Percentiles rank a stretch among this genome's conserved stretches.
Conservation (phyloP, 2,888 invertebrate species). For the Cantharis rustica region DNA sequence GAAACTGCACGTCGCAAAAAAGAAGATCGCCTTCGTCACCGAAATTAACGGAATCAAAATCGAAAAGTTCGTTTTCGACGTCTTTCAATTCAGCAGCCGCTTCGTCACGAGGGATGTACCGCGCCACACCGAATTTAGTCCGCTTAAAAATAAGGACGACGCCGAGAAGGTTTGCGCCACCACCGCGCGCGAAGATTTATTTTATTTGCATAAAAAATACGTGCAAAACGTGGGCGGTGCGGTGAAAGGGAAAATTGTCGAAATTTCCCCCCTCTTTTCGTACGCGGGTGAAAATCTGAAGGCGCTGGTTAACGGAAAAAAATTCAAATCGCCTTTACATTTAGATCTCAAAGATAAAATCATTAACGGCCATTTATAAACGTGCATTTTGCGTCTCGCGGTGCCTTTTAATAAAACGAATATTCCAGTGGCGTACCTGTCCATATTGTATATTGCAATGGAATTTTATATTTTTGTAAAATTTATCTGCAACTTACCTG, state of each 20-base stretch:
- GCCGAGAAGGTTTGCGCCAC: slow-evolving; percentile 89
- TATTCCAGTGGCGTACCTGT: background rate
- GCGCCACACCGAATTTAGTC: slow-evolving; percentile 93
- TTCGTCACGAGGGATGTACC: slow-evolving; percentile 93
- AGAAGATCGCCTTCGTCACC: slow-evolving; percentile 89
- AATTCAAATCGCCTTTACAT: slow-evolving; percentile 26
- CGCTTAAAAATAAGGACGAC: slow-evolving; percentile 91
- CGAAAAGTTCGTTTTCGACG: slow-evolving; percentile 99
- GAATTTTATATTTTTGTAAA: too few relatives aligned
- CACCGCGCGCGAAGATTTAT: slow-evolving; percentile 80
- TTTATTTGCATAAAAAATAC: slow-evolving; percentile 77
- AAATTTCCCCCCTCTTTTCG: slow-evolving; percentile 89
- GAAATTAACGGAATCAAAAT: slow-evolving; percentile 96
- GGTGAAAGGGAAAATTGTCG: slow-evolving; percentile 73
- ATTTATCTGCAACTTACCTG: too few relatives aligned
- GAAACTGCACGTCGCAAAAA: slow-evolving; percentile 93
- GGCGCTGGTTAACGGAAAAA: slow-evolving; percentile 22
- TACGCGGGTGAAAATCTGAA: slow-evolving; percentile 88
- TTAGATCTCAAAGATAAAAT: slow-evolving; percentile 3
- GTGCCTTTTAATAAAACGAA: background rate
- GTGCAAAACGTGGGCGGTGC: slow-evolving; percentile 81
- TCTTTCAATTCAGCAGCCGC: slow-evolving; percentile 89
- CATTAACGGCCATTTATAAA: slow-evolving; percentile 16
- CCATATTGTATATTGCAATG: too few relatives aligned
- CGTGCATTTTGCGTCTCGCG: too few relatives aligned